phyloP scores from a whole-genome alignment of 2,113 vertebrate genomes.

The Lutjanus erythropterus region DNA sequence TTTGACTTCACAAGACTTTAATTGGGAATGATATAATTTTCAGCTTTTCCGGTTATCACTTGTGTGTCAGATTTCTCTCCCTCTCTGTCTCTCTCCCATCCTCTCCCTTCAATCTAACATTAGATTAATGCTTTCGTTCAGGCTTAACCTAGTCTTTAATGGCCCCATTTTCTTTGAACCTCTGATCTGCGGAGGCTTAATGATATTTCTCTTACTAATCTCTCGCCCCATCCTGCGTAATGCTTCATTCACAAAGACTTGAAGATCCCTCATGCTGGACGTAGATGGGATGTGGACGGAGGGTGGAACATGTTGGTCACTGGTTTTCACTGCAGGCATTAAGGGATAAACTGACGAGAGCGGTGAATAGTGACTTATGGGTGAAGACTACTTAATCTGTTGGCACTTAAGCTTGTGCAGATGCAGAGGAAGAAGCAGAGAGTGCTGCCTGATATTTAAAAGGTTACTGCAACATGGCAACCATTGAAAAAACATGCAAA shows the following conservation, averaged over 20 bases:
- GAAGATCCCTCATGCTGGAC: constrained; percentile 42
- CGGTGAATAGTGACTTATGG: constrained; percentile 32
- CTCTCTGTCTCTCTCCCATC: constrained; percentile 7
- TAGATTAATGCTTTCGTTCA: constrained; percentile 74
- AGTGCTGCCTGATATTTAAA: constrained; percentile 3
- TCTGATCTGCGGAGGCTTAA: constrained; percentile 74
- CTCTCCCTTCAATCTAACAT: constrained; percentile 55
- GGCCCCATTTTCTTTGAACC: constrained; percentile 78
- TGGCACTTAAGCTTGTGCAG: constrained; percentile 23
- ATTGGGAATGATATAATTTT: constrained; percentile 53
- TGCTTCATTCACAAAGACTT: constrained; percentile 68
- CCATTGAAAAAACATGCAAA: not conserved
- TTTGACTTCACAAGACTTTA: constrained; percentile 36
- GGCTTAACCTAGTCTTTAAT: constrained; percentile 77
- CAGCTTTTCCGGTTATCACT: constrained; percentile 40
- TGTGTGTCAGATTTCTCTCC: constrained; percentile 52
- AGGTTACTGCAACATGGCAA: not conserved
- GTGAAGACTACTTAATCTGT: constrained; percentile 57
- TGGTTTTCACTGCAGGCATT: constrained; percentile 39
- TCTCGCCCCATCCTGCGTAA: constrained; percentile 55
- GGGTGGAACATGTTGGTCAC: constrained; percentile 47
- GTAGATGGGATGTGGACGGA: constrained; percentile 18
- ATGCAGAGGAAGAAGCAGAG: constrained; percentile 13
- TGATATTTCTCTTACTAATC: constrained; percentile 77
- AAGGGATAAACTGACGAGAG: constrained; percentile 56